These are phyloP conservation scores for Momotus momota DNA, from an alignment of 2,797 vertebrate genomes.

Conservation along the genomic window DNA sequence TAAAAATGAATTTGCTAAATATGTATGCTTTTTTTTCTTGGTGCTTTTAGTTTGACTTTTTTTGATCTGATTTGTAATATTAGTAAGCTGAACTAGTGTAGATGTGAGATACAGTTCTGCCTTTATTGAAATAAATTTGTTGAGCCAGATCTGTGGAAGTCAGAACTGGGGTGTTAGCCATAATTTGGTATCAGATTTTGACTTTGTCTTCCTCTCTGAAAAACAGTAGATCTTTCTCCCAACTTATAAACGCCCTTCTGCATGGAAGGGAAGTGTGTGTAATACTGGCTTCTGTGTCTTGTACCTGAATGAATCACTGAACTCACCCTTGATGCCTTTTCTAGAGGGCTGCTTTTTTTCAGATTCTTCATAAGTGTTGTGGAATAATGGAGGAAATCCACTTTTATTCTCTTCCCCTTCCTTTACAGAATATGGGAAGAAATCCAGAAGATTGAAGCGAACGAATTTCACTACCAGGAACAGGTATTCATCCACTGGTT, in stretches of 20 bases:
- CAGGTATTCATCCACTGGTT: slow-evolving; percentile 83
- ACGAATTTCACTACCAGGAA: slow-evolving; percentile 95
- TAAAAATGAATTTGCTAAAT: background rate
- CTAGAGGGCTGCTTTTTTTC: background rate
- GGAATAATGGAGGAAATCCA: background rate
- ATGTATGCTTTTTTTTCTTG: background rate
- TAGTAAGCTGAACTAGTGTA: background rate
- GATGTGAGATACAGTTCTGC: background rate
- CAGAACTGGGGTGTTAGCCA: background rate
- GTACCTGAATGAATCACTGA: background rate
- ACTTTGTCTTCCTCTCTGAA: background rate
- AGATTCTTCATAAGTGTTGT: background rate
- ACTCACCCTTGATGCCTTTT: background rate
- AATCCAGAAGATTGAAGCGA: slow-evolving; percentile 95
- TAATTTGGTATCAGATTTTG: background rate
- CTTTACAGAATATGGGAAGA: slow-evolving; percentile 91
- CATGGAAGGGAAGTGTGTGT: background rate
- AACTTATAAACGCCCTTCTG: background rate
- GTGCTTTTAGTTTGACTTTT: background rate
- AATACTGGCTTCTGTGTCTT: background rate
- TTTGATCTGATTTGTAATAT: background rate
- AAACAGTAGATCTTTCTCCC: background rate
- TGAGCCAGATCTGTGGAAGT: background rate
- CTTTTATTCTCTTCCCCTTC: background rate
- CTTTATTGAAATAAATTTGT: background rate